Evolutionary conservation across 2,888 invertebrate genomes (phyloP), one percentile per base, ranked within the genome.

Genomic region (Scaptomyza parva): DNA sequence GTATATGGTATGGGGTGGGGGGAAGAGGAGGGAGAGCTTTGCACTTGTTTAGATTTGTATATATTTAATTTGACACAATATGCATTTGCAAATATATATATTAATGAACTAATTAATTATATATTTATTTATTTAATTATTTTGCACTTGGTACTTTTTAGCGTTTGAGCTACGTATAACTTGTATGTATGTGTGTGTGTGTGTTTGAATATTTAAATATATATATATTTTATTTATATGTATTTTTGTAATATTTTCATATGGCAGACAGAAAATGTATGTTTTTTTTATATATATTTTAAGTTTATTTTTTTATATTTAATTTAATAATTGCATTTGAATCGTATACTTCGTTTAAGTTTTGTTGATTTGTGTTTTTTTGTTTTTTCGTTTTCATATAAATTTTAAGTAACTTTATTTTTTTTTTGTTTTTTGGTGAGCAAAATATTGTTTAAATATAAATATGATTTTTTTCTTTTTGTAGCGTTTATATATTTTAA

Each of bases 281-380:
- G 81, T 65, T 59, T n/a, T n/a, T n/a, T n/a, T n/a, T n/a, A n/a
- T n/a, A 41, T 65, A 79, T 81, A 58, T 64, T 73, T 73, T 59
- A 22, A 43, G 70, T 69, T 40, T 62, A 54, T 68, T 66, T 66
- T 60, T 48, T 73, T 80, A 70, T 78, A 48, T 81, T 88, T 81
- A 88, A 81, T 84, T 90, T 87, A 88, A 81, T 90, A 90, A 90
- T 90, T 90, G 90, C 89, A 89, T 78, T 76, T 82, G 85, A 82
- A 83, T 90, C 89, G 89, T 90, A 90, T 90, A 90, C 89, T 88
- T 90, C 88, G 82, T 82, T 88, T 76, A 59, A 58, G 44, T 54
- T 71, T 75, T 75, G 66, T 76, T 68, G 65, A 67, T 67, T 80
- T 65, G 44, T 69, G 54, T 72, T 68, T 53, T 53, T 50, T 63